phyloP scores from a whole-genome alignment of 1,140 invertebrate species.

The Phenacoccus solenopsis region DNA sequence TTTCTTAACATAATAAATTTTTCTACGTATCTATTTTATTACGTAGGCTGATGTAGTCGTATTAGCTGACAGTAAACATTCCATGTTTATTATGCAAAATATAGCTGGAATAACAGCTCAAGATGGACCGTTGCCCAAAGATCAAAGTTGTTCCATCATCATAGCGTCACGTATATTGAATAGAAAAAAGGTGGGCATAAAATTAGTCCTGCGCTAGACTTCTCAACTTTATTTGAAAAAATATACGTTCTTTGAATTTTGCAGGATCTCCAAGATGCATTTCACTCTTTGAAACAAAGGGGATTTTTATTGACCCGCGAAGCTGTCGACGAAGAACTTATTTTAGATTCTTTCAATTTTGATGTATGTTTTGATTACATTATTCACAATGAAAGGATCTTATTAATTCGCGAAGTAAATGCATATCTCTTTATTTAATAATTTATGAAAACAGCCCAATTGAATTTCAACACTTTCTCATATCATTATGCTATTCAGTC shows the following conservation, averaged over 20 bases:
- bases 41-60: slow-evolving; percentile 40
- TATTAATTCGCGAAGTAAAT: slow-evolving; percentile 19
- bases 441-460: not conserved
- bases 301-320: slow-evolving; percentile 40
- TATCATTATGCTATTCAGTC: not conserved
- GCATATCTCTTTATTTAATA: not conserved
- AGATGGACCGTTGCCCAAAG: slow-evolving; percentile 42
- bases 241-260: not conserved
- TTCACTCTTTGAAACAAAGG: slow-evolving; percentile 31
- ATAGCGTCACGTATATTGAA: slow-evolving; percentile 33
- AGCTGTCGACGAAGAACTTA: slow-evolving; percentile 24
- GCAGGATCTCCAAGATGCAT: slow-evolving; percentile 28
- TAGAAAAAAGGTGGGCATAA: slow-evolving; percentile 19
- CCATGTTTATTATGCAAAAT: slow-evolving; percentile 38
- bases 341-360: not conserved
- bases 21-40: slow-evolving; percentile 37
- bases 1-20: too few relatives aligned
- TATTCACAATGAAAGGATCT: slow-evolving; percentile 9
- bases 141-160: slow-evolving; percentile 43
- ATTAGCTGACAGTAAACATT: slow-evolving; percentile 29
- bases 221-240: too few relatives aligned
- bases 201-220: not conserved
- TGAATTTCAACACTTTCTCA: slow-evolving; percentile 12
- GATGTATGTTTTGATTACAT: slow-evolving; percentile 14
- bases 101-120: slow-evolving; percentile 42